Evolutionary conservation across 2,888 invertebrate species (phyloP), one percentile per base, ranked within the genome.

Genomic region (Chouioia cunea): DNA sequence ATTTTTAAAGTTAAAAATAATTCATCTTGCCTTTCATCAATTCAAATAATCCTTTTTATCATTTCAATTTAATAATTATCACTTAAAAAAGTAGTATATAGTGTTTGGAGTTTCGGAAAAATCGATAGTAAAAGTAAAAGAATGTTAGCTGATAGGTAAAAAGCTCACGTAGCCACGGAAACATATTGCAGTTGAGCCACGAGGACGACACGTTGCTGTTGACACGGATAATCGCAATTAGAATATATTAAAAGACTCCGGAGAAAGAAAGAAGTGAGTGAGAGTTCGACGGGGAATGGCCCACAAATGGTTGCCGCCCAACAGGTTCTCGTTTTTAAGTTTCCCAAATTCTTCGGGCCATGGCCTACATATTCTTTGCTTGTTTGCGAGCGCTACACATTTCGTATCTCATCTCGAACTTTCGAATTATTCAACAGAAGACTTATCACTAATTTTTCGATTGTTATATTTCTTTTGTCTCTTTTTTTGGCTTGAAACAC

Each of bases 141-240:
- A 52, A 20, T 22, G 22, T 52, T 22, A 52, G 20, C 16, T 22
- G 52, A 22, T 18, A 52, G 52, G 22, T 14, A 52, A 50, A 10
- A 52, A 16, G 16, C 18, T 52, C 36, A 36, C 36, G 36, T 36
- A 36, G 48, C 27, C 43, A n/a, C n/a, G 18, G 43, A 43, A 43
- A 27, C 16, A 18, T 18, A 48, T 36, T 60, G 62, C 60, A 60
- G 27, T 48, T 50, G 47, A 23, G 18, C 23, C 23, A 12, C 52
- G 62, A 2, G 15, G 23, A 4, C 15, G 36, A 16, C 50, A 50
- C 50, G 50, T 50, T 50, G 60, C 47, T 60, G 53, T 54, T 69
- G 73, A 73, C 73, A 65, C 65, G 53, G 27, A 66, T 74, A 64
- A 72, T 67, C 43, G 46, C 69, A 74, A 76, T 75, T 74, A 72